Percentiles rank a stretch among this genome's conserved stretches.
phyloP scores from a whole-genome alignment of 2,888 invertebrate genomes.

The Pandemis cinnamomeana region DNA sequence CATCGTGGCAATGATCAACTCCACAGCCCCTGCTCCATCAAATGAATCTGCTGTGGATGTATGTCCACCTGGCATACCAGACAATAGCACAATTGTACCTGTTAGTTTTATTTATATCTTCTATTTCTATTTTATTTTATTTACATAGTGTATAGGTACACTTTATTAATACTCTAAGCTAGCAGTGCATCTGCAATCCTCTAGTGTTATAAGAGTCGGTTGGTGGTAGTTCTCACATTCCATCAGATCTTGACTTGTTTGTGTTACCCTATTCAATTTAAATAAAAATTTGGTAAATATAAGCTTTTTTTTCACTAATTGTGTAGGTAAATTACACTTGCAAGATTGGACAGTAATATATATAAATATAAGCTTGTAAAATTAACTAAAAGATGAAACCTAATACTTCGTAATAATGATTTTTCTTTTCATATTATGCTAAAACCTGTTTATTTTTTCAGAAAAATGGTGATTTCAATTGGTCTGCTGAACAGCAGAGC shows the following conservation, averaged over 20 bases:
- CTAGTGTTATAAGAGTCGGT: too few species aligned
- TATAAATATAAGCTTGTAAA: too few species aligned
- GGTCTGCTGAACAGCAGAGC: slow-evolving; percentile 92
- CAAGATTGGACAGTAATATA: too few species aligned
- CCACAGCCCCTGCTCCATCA: slow-evolving; percentile 84
- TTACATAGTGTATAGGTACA: too few species aligned
- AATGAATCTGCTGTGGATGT: slow-evolving; percentile 85
- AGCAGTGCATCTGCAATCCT: too few species aligned
- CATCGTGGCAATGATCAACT: slow-evolving; percentile 97
- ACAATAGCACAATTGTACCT: slow-evolving; percentile 70
- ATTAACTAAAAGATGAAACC: not conserved
- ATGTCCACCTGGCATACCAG: slow-evolving; percentile 80
- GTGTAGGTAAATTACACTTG: too few species aligned
- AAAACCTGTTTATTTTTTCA: slow-evolving; percentile 56
- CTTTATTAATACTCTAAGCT: too few species aligned
- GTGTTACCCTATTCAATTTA: too few species aligned
- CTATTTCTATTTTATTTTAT: not conserved
- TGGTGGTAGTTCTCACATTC: too few species aligned
- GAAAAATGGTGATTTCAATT: slow-evolving; percentile 89
- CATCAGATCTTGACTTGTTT: too few species aligned
- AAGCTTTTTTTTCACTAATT: too few species aligned
- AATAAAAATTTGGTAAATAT: too few species aligned
- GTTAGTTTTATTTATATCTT: slow-evolving; percentile 58
- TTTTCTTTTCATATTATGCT: not conserved
- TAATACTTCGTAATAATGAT: not conserved